Conservation (phyloP, 2,888 invertebrate species). For the Sphaerophoria rueppellii region DNA sequence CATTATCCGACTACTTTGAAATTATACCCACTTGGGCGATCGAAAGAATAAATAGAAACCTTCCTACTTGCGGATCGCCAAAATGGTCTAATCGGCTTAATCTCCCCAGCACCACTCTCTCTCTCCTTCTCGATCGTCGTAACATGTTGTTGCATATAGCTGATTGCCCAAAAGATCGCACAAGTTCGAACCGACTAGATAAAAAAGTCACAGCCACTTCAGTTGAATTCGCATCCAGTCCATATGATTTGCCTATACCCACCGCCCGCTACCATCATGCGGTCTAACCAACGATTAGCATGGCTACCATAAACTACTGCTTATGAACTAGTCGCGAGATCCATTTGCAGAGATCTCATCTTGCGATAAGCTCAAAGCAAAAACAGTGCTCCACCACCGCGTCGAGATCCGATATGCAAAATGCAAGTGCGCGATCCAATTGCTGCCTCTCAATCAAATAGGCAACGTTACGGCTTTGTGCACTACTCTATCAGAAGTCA, state of each 20-base stretch:
- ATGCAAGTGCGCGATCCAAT: conserved; percentile 71
- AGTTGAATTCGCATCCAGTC: conserved; percentile 11
- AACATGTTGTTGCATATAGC: neutral
- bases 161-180: conserved; percentile 44
- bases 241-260: neutral
- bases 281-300: conserved; percentile 58
- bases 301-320: conserved; percentile 70
- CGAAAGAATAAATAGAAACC: conserved; percentile 57
- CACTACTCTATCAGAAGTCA: conserved; percentile 61
- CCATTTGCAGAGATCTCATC: conserved; percentile 45
- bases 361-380: conserved; percentile 39
- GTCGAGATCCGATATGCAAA: conserved; percentile 60
- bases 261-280: conserved; percentile 30
- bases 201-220: conserved; percentile 47
- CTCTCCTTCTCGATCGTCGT: neutral
- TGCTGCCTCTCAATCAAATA: conserved; percentile 36
- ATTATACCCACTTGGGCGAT: conserved; percentile 58
- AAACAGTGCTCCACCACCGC: conserved; percentile 17
- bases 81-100: conserved; percentile 24
- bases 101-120: neutral
- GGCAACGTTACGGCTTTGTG: neutral
- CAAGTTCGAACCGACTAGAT: conserved; percentile 45
- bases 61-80: conserved; percentile 23
- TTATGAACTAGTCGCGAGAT: conserved; percentile 7
- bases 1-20: conserved; percentile 65